Evolutionary conservation across 2,797 vertebrate genomes (phyloP).

Genomic region (Sphaeramia orbicularis): DNA sequence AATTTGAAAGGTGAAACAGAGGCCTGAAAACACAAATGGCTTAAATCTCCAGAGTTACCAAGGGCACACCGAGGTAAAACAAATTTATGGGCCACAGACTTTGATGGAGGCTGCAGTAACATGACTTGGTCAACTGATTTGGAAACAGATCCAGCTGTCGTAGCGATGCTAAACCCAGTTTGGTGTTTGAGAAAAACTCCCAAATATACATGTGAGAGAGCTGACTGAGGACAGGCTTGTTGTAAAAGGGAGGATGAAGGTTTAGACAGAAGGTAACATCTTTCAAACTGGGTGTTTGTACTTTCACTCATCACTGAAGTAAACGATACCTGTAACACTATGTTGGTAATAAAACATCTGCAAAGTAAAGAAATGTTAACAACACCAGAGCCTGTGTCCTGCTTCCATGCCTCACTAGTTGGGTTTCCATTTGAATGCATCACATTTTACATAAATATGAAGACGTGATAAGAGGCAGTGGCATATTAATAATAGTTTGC

Average conservation of each 20-base stretch:
- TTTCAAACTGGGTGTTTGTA: slow-evolving; percentile 48
- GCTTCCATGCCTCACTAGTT: slow-evolving; percentile 14
- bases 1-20: slow-evolving; percentile 57
- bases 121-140: slow-evolving; percentile 60
- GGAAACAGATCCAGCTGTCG: slow-evolving; percentile 30
- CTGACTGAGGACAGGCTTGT: slow-evolving; percentile 19
- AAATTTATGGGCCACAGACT: slow-evolving; percentile 71
- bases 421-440: not conserved
- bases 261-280: slow-evolving; percentile 17
- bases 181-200: slow-evolving; percentile 3
- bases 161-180: slow-evolving; percentile 3
- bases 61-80: slow-evolving; percentile 53
- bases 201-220: not conserved
- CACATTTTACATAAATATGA: too few species aligned
- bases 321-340: slow-evolving; percentile 40
- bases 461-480: too few species aligned
- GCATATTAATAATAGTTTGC: too few species aligned
- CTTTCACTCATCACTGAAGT: slow-evolving; percentile 43
- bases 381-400: slow-evolving; percentile 50
- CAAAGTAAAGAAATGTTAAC: slow-evolving; percentile 51
- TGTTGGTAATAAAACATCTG: slow-evolving; percentile 41
- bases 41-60: slow-evolving; percentile 40
- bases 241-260: slow-evolving; percentile 21
- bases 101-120: slow-evolving; percentile 46
- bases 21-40: slow-evolving; percentile 46